Evolutionary conservation across 2,888 invertebrate genomes (phyloP).

Genomic region (Andrena haemorrhoa): DNA sequence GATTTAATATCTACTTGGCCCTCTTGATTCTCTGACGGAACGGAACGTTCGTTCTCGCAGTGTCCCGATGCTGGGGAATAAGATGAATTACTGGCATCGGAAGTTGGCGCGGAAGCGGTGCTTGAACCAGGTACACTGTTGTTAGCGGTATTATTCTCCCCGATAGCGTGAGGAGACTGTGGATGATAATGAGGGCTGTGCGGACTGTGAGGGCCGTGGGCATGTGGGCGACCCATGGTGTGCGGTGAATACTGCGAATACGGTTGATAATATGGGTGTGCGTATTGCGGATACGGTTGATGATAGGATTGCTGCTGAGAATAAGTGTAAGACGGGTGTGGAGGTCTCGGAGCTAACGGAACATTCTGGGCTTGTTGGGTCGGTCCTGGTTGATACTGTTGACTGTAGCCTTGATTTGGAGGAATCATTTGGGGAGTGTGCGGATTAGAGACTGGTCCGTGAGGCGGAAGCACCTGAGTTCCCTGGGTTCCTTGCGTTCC

Average conservation of each 20-base stretch:
- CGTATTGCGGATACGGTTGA: conserved; percentile 85
- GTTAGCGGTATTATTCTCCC: conserved; percentile 75
- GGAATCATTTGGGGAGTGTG: conserved; percentile 81
- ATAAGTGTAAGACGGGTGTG: conserved; percentile 86
- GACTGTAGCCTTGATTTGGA: conserved; percentile 82
- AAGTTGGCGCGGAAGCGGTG: conserved; percentile 65
- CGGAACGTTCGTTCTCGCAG: conserved; percentile 77
- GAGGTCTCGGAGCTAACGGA: conserved; percentile 86
- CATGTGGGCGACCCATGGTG: conserved; percentile 84
- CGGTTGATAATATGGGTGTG: conserved; percentile 86
- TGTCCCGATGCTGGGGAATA: conserved; percentile 80
- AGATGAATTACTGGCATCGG: conserved; percentile 74
- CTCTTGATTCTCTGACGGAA: conserved; percentile 79
- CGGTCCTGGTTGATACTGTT: conserved; percentile 83
- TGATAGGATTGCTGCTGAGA: conserved; percentile 85
- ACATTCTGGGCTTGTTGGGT: conserved; percentile 85
- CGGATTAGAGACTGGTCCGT: conserved; percentile 78
- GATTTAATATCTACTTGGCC: conserved; percentile 80
- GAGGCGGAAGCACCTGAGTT: conserved; percentile 78
- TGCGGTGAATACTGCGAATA: conserved; percentile 87
- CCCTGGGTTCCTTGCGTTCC: conserved; percentile 70
- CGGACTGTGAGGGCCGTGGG: conserved; percentile 83
- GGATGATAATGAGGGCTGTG: conserved; percentile 82
- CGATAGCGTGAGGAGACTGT: conserved; percentile 82
- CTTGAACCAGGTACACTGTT: conserved; percentile 71